These are phyloP conservation scores for Caenorhabditis doughertyi DNA, from an alignment of 2,888 invertebrate genomes.

Conservation along the genomic window DNA sequence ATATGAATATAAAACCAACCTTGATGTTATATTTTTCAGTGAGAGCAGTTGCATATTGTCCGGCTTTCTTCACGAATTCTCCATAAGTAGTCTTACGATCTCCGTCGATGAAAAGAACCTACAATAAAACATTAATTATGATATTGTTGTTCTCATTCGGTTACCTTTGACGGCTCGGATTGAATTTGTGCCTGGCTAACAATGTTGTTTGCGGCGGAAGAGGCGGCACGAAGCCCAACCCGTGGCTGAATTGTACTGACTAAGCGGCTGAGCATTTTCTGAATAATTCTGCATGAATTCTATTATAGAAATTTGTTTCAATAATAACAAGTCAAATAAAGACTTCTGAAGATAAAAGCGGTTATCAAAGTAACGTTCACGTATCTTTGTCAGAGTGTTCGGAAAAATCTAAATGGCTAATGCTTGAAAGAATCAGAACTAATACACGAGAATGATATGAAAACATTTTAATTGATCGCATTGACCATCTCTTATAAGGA, in stretches of 20 bases:
- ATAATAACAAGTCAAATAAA: too few species aligned
- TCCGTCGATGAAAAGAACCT: constrained; percentile 69
- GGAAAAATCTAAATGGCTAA: not conserved
- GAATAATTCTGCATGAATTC: too few species aligned
- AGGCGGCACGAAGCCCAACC: constrained; percentile 35
- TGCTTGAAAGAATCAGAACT: not conserved
- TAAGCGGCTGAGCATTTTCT: constrained; percentile 57
- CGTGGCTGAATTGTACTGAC: constrained; percentile 12
- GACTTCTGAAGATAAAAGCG: too few species aligned
- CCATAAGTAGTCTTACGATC: constrained; percentile 70
- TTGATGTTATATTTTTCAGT: constrained; percentile 73
- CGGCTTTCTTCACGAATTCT: constrained; percentile 75
- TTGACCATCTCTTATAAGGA: constrained; percentile 43
- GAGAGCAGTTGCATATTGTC: constrained; percentile 76
- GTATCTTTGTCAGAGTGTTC: too few species aligned
- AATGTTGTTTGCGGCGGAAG: constrained; percentile 60
- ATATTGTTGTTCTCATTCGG: not conserved
- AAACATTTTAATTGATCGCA: constrained; percentile 46
- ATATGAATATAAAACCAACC: constrained; percentile 55
- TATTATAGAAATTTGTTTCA: too few species aligned
- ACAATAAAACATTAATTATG: not conserved
- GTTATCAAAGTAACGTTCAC: too few species aligned
- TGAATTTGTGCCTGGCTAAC: constrained; percentile 57
- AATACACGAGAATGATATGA: too few species aligned
- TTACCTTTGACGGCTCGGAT: constrained; percentile 55